Evolutionary conservation across 2,797 vertebrate species (phyloP).

Genomic region (Gallinago solitaria): DNA sequence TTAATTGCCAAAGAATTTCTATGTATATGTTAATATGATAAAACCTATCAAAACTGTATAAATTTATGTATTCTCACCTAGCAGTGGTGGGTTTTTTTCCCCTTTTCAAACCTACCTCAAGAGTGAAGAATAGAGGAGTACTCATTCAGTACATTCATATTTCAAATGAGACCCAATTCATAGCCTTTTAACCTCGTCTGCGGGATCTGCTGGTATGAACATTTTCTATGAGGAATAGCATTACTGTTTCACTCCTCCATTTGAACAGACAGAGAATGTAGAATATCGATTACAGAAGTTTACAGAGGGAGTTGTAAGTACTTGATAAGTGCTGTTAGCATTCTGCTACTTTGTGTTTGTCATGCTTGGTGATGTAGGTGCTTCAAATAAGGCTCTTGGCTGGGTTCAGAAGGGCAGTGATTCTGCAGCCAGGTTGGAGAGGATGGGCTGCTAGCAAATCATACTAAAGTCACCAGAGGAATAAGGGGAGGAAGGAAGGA

Average conservation of each 20-base stretch:
- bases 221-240: not conserved
- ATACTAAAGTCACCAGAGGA: not conserved
- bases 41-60: not conserved
- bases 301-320: not conserved
- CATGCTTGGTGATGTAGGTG: not conserved
- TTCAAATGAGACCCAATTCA: not conserved
- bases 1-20: conserved; percentile 11
- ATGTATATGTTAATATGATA: not conserved
- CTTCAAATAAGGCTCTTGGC: not conserved
- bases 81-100: not conserved
- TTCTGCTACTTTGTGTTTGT: not conserved
- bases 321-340: not conserved
- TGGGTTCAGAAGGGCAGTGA: not conserved
- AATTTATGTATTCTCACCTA: not conserved
- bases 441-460: not conserved
- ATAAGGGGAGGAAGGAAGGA: not conserved
- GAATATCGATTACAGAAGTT: not conserved
- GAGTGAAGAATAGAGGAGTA: not conserved
- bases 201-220: not conserved
- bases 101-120: not conserved
- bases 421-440: not conserved
- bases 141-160: not conserved
- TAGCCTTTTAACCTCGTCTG: not conserved
- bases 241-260: not conserved
- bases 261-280: not conserved